These are phyloP conservation scores for Zaprionus nigranus DNA, from an alignment of 1,140 invertebrate genomes.

Conservation along the genomic window DNA sequence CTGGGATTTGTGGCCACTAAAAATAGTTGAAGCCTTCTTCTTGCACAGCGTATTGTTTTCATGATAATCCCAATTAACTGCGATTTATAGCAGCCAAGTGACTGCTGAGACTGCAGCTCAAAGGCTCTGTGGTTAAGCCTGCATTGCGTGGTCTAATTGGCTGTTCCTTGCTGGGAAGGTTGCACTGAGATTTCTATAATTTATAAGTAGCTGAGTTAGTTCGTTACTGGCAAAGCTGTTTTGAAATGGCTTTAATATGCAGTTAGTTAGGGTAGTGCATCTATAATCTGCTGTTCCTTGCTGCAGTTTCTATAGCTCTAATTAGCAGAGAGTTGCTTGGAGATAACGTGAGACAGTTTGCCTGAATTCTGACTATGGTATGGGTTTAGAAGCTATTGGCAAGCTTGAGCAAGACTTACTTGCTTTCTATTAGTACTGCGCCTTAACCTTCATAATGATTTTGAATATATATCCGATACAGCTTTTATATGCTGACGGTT, in stretches of 20 bases:
- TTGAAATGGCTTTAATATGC: neutral
- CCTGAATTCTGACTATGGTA: too few species aligned
- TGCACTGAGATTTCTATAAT: neutral
- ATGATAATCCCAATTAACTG: constrained; percentile 1
- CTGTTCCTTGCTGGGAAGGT: neutral
- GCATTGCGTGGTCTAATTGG: neutral
- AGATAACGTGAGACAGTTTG: too few species aligned
- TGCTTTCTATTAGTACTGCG: neutral
- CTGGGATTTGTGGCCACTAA: neutral
- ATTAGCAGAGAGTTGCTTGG: neutral
- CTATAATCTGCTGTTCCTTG: neutral
- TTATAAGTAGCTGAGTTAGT: neutral
- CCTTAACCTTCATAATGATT: too few species aligned
- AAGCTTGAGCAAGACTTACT: neutral
- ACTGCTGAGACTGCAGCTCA: neutral
- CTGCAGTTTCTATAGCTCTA: neutral
- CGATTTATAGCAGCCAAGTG: neutral
- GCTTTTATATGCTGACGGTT: too few species aligned
- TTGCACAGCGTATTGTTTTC: neutral
- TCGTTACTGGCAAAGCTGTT: neutral
- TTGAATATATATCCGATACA: too few species aligned
- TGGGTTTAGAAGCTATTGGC: neutral
- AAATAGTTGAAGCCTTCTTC: constrained; percentile 8
- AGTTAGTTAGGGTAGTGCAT: too few species aligned
- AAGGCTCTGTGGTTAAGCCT: neutral